Evolutionary conservation across 2,888 invertebrate species (phyloP).

Genomic region (Drosophila pseudotakahashii): DNA sequence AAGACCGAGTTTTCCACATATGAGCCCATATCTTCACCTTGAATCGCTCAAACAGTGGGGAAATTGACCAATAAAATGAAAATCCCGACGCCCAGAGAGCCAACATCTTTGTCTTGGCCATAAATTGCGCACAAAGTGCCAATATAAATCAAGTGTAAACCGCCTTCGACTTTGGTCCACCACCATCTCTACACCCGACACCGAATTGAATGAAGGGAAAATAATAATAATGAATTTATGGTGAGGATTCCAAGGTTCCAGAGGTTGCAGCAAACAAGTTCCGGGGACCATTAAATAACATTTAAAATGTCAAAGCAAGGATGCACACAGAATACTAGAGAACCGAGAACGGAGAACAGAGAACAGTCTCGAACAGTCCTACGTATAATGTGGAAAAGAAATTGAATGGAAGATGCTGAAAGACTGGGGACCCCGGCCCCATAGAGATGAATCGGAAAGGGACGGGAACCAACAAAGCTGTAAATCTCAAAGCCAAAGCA

Average conservation of each 20-base stretch:
- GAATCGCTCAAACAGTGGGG: slow-evolving; percentile 13
- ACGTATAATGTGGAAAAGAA: slow-evolving; percentile 71
- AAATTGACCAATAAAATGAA: slow-evolving; percentile 33
- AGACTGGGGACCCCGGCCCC: background rate
- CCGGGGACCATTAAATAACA: slow-evolving; percentile 69
- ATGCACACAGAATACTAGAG: background rate
- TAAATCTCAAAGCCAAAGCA: slow-evolving; percentile 54
- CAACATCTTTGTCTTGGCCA: slow-evolving; percentile 27
- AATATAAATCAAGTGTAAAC: slow-evolving; percentile 68
- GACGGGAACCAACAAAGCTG: slow-evolving; percentile 37
- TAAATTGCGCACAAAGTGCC: slow-evolving; percentile 67
- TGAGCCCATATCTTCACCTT: slow-evolving; percentile 17
- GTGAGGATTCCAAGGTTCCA: background rate
- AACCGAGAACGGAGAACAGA: background rate
- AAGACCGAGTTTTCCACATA: background rate
- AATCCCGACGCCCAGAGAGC: background rate
- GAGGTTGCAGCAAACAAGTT: slow-evolving; percentile 7
- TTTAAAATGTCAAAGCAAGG: slow-evolving; percentile 71
- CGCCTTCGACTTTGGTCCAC: slow-evolving; percentile 39
- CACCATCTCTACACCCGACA: background rate
- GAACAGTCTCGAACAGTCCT: background rate
- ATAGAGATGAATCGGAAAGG: slow-evolving; percentile 24
- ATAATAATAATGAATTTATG: slow-evolving; percentile 72
- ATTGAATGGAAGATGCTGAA: slow-evolving; percentile 62
- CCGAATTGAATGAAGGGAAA: slow-evolving; percentile 15